Evolutionary conservation across 1,140 invertebrate species (phyloP).

Genomic region (Trypoxylus dichotomus): DNA sequence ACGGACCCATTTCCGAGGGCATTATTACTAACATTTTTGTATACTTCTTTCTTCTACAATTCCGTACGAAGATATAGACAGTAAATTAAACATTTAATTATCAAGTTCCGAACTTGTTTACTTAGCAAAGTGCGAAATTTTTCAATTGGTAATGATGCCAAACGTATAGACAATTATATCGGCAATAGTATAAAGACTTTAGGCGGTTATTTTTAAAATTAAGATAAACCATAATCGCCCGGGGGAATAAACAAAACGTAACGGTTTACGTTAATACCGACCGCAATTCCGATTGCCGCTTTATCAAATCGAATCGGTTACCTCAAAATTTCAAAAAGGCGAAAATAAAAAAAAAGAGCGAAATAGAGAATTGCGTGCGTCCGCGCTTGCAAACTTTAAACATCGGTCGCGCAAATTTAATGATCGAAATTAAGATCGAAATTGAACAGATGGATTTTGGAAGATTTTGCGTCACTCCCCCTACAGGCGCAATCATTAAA

Average conservation of each 20-base stretch:
- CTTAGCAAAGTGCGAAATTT: not conserved
- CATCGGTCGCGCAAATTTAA: not conserved
- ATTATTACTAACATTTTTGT: not conserved
- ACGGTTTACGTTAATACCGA: not conserved
- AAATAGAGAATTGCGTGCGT: not conserved
- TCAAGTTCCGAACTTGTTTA: constrained; percentile 1
- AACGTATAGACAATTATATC: not conserved
- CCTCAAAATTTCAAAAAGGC: not conserved
- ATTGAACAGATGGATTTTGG: not conserved
- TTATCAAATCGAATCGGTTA: not conserved
- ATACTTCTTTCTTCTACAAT: not conserved
- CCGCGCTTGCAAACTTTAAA: no score
- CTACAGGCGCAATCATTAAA: not conserved
- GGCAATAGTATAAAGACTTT: not conserved
- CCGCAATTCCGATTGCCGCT: not conserved
- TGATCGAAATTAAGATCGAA: not conserved
- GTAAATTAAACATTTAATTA: constrained; percentile 20
- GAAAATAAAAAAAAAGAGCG: not conserved
- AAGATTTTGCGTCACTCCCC: constrained; percentile 1
- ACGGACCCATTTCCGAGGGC: not conserved
- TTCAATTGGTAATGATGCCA: constrained; percentile 1
- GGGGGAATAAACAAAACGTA: not conserved
- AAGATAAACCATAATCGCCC: constrained; percentile 8
- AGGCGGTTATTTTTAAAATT: constrained; percentile 13
- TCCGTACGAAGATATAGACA: not conserved